phyloP scores from a whole-genome alignment of 92 coral and sea anemone species.

The Palythoa grandiflora region DNA sequence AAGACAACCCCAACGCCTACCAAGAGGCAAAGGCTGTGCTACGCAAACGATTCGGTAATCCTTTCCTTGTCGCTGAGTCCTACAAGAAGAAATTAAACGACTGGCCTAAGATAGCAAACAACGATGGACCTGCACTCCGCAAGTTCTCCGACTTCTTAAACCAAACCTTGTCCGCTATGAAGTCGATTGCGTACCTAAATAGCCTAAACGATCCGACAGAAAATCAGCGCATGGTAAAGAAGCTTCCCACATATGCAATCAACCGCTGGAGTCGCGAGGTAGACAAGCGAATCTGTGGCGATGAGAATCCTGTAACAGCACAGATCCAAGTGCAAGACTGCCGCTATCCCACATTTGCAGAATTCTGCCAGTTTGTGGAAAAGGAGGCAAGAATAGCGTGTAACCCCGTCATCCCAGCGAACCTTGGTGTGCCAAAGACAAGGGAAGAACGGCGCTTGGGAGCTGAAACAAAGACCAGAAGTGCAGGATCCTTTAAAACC shows the following conservation, averaged over 20 bases:
- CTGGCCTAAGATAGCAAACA: slow-evolving; percentile 46
- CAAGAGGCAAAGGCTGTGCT: slow-evolving; percentile 12
- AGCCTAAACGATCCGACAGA: slow-evolving; percentile 45
- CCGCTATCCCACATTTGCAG: slow-evolving; percentile 48
- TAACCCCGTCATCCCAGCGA: slow-evolving; percentile 32
- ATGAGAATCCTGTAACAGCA: neutral
- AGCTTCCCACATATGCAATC: slow-evolving; percentile 24
- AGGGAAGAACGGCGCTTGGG: slow-evolving; percentile 9
- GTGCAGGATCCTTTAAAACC: slow-evolving; percentile 2
- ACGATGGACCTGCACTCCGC: slow-evolving; percentile 43
- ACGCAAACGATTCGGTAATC: slow-evolving; percentile 32
- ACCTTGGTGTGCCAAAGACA: neutral
- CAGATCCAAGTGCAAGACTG: neutral
- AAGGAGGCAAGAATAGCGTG: slow-evolving; percentile 46
- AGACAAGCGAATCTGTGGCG: slow-evolving; percentile 24
- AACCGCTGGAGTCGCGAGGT: slow-evolving; percentile 37
- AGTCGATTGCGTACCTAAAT: slow-evolving; percentile 20
- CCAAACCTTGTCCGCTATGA: slow-evolving; percentile 37
- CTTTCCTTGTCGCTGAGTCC: slow-evolving; percentile 22
- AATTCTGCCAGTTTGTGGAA: slow-evolving; percentile 47
- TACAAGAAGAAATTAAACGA: slow-evolving; percentile 25
- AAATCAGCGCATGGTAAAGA: slow-evolving; percentile 40
- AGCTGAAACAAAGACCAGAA: slow-evolving; percentile 20
- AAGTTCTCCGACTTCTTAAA: slow-evolving; percentile 46
- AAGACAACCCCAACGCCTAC: slow-evolving; percentile 27